These are phyloP conservation scores for Pyrocephalus nanus DNA, from an alignment of 2,797 vertebrate species.

Conservation along the genomic window DNA sequence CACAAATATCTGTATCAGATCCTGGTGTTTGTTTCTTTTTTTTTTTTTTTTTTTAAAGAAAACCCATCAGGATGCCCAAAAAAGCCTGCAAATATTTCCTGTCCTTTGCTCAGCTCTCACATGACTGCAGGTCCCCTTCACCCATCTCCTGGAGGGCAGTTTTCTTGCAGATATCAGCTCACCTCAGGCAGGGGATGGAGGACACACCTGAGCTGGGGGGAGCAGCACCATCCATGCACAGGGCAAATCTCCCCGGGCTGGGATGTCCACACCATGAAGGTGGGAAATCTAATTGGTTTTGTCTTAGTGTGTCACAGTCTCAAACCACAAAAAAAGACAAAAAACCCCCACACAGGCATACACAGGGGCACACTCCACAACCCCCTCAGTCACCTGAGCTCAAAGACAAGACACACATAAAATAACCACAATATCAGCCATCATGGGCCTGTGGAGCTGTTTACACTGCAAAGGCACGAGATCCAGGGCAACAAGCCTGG, in stretches of 20 bases:
- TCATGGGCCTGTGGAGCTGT: background rate
- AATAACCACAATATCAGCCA: background rate
- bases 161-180: background rate
- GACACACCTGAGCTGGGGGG: background rate
- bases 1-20: background rate
- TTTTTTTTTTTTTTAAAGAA: background rate
- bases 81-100: background rate
- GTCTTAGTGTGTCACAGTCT: background rate
- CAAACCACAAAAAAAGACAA: background rate
- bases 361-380: background rate
- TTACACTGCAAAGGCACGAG: background rate
- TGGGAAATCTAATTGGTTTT: background rate
- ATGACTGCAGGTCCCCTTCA: background rate
- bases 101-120: background rate
- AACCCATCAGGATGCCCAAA: fast-evolving
- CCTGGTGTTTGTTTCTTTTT: too few relatives aligned
- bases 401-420: background rate
- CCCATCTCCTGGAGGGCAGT: background rate
- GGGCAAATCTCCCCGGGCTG: fast-evolving
- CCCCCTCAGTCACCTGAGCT: background rate
- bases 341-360: fast-evolving
- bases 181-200: background rate
- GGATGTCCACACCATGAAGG: background rate
- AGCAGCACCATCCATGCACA: background rate
- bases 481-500: background rate